Percentiles rank a stretch among this genome's conserved stretches.
phyloP scores from a whole-genome alignment of 1,140 invertebrate species.

The Apolygus lucorum region DNA sequence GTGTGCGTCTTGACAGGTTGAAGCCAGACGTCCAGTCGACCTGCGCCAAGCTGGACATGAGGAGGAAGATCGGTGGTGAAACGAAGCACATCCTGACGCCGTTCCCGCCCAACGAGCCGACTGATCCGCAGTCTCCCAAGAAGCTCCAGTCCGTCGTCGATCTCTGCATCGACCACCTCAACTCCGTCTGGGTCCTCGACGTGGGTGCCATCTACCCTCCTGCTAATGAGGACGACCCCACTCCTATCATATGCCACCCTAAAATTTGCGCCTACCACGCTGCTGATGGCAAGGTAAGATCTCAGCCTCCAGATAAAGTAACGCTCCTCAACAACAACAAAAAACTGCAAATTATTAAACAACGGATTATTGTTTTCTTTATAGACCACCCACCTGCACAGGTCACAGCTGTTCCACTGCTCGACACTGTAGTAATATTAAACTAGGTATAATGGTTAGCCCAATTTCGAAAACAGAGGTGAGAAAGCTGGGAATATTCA shows the following conservation, averaged over 20 bases:
- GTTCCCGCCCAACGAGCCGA: slow-evolving; percentile 52
- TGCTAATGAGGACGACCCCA: slow-evolving; percentile 35
- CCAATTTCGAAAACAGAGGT: too few relatives aligned
- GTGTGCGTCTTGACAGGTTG: slow-evolving; percentile 21
- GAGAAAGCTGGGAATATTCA: too few relatives aligned
- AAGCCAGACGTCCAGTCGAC: slow-evolving; percentile 17
- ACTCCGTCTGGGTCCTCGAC: slow-evolving; percentile 59
- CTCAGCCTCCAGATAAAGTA: too few relatives aligned
- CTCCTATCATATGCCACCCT: slow-evolving; percentile 51
- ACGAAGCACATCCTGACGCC: slow-evolving; percentile 41
- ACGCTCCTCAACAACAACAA: too few relatives aligned
- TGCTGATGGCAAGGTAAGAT: slow-evolving; percentile 46
- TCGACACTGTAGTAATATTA: too few relatives aligned
- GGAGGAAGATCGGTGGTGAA: slow-evolving; percentile 39
- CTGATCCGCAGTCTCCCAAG: slow-evolving; percentile 52
- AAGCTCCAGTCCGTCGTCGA: slow-evolving; percentile 53
- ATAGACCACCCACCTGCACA: too few relatives aligned
- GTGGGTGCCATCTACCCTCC: slow-evolving; percentile 51
- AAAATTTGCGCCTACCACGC: slow-evolving; percentile 56
- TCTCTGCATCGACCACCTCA: slow-evolving; percentile 47
- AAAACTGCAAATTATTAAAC: too few relatives aligned
- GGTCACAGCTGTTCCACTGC: too few relatives aligned
- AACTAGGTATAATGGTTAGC: too few relatives aligned
- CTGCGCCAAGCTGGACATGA: slow-evolving; percentile 36
- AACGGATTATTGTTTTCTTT: too few relatives aligned